Conservation (phyloP, 2,797 vertebrate genomes). For the Saxicola maurus region DNA sequence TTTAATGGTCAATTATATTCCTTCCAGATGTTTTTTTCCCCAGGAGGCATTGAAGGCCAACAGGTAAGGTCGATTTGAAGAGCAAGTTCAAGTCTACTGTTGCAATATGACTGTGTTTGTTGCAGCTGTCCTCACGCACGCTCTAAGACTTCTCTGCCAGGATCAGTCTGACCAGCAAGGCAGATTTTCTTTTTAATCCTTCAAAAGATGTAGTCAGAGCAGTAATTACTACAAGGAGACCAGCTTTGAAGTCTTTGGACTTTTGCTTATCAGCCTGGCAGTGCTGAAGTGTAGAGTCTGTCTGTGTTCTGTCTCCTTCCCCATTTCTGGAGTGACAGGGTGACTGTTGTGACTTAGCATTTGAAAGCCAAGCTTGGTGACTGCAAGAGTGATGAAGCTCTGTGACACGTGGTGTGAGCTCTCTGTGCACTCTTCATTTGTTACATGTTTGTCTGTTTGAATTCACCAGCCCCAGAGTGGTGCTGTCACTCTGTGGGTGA, state of each 20-base stretch:
- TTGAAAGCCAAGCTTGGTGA: neutral
- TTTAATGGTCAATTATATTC: constrained; percentile 51
- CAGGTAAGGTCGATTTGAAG: constrained; percentile 51
- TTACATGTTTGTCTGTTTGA: neutral
- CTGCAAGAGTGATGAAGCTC: neutral
- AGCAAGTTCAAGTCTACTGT: constrained; percentile 1
- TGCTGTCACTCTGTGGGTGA: neutral
- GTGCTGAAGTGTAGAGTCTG: neutral
- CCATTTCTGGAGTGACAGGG: neutral
- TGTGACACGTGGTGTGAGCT: neutral
- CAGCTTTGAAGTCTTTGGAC: constrained; percentile 26
- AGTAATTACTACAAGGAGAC: constrained; percentile 6
- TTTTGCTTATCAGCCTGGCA: constrained; percentile 37
- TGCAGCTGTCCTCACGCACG: neutral
- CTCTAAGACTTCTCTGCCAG: constrained; percentile 33
- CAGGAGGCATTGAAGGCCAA: constrained; percentile 28
- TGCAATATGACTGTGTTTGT: constrained; percentile 22
- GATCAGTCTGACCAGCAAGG: neutral
- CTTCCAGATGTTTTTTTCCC: constrained; percentile 55
- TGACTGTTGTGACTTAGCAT: neutral
- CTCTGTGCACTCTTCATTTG: neutral
- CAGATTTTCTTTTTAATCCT: neutral
- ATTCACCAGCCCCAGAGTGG: neutral
- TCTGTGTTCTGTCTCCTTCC: constrained; percentile 2
- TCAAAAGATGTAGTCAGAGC: constrained; percentile 2